These are phyloP conservation scores for Colletes gigas DNA, from an alignment of 1,140 invertebrate species.

Conservation along the genomic window DNA sequence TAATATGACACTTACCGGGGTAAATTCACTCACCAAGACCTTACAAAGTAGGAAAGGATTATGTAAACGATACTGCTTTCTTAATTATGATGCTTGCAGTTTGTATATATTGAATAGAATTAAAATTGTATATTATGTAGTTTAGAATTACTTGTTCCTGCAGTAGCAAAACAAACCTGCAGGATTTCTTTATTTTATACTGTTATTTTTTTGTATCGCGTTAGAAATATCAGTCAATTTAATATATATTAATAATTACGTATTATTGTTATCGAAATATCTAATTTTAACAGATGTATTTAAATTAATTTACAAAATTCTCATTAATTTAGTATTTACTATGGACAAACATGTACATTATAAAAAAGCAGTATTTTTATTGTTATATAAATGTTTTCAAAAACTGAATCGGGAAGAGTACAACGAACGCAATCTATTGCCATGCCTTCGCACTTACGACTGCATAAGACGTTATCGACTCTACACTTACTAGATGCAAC, in stretches of 20 bases:
- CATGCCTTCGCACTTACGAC: neutral
- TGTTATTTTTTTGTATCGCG: too few relatives aligned
- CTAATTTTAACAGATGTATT: neutral
- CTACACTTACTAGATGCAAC: conserved; percentile 1
- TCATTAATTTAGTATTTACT: neutral
- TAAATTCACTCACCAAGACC: conserved; percentile 23
- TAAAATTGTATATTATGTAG: neutral
- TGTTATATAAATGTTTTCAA: neutral
- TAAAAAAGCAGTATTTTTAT: neutral
- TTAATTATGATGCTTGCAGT: neutral
- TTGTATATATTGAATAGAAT: neutral
- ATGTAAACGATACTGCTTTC: conserved; percentile 11
- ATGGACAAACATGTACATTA: neutral
- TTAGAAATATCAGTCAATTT: too few relatives aligned
- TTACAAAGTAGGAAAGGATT: conserved; percentile 26
- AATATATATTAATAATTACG: neutral
- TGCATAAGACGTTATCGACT: conserved; percentile 13
- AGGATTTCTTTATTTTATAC: neutral
- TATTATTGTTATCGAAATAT: neutral
- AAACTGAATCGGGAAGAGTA: neutral
- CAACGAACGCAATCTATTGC: conserved; percentile 33
- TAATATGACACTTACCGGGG: conserved; percentile 23
- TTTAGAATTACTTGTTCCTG: neutral
- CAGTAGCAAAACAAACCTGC: neutral
- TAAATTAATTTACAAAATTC: neutral